These are phyloP conservation scores for Mechanitis mazaeus DNA, from an alignment of 2,888 invertebrate species.

Conservation along the genomic window DNA sequence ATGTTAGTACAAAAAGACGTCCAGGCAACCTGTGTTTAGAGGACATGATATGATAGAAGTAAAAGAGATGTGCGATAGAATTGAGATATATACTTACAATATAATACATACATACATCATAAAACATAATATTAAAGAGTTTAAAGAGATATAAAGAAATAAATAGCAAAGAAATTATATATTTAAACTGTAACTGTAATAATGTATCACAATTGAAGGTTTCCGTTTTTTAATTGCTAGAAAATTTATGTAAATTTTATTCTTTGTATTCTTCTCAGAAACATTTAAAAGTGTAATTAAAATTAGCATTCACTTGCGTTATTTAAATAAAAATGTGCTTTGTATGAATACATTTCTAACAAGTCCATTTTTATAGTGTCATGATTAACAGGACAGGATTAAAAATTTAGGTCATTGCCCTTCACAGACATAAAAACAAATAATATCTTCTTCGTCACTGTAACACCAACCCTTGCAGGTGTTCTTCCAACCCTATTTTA, in stretches of 20 bases:
- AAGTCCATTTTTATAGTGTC: slow-evolving; percentile 8
- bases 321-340: too few relatives aligned
- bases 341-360: neutral
- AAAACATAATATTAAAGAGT: too few relatives aligned
- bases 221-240: slow-evolving; percentile 4
- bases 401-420: neutral
- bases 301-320: slow-evolving; percentile 18
- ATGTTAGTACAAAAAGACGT: too few relatives aligned
- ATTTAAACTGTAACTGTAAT: too few relatives aligned
- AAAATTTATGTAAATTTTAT: slow-evolving; percentile 12
- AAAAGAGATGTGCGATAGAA: too few relatives aligned
- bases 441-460: slow-evolving; percentile 29
- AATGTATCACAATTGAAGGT: neutral
- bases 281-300: slow-evolving; percentile 14
- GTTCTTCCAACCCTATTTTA: slow-evolving; percentile 98
- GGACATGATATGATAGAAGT: too few relatives aligned
- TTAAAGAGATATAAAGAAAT: too few relatives aligned
- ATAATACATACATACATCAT: too few relatives aligned
- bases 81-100: too few relatives aligned
- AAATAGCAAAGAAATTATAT: too few relatives aligned
- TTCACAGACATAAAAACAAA: neutral
- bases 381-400: neutral
- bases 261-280: slow-evolving; percentile 12
- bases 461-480: slow-evolving; percentile 78
- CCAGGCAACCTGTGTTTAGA: too few relatives aligned